Conservation (phyloP, 1,140 invertebrate genomes). For the Drosophila lacteicornis region DNA sequence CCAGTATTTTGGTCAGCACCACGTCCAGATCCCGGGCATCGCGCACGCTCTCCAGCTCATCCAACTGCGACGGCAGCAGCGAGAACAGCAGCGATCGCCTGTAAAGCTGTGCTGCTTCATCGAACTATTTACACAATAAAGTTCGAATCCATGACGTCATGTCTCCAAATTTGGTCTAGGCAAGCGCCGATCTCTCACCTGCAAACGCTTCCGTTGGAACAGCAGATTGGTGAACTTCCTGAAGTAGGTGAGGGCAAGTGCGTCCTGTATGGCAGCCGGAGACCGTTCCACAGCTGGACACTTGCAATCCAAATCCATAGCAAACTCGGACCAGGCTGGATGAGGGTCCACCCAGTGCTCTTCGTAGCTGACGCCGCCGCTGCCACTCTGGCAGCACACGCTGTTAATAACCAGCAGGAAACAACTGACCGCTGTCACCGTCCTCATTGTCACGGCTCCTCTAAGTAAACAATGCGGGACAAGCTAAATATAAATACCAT, state of each 20-base stretch:
- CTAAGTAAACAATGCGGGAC: neutral
- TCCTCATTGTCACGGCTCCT: constrained; percentile 35
- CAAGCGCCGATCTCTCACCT: constrained; percentile 44
- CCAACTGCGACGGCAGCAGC: constrained; percentile 53
- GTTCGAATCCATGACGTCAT: constrained; percentile 62
- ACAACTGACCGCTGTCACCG: constrained; percentile 38
- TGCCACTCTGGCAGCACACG: constrained; percentile 49
- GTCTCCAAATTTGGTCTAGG: neutral
- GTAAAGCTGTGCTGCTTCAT: constrained; percentile 34
- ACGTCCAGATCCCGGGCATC: constrained; percentile 74
- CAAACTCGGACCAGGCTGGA: constrained; percentile 51
- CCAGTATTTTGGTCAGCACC: constrained; percentile 61
- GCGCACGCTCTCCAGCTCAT: constrained; percentile 48
- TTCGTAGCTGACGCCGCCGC: constrained; percentile 11
- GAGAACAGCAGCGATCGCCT: constrained; percentile 64
- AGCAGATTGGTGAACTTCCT: constrained; percentile 67
- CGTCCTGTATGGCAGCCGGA: constrained; percentile 47
- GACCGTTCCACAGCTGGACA: constrained; percentile 29
- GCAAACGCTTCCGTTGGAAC: constrained; percentile 61
- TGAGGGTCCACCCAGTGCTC: constrained; percentile 68
- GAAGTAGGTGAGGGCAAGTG: constrained; percentile 65
- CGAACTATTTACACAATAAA: constrained; percentile 47
- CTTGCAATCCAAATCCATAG: constrained; percentile 27
- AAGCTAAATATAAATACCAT: constrained; percentile 10
- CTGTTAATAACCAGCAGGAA: constrained; percentile 51